Conservation (phyloP, 1,140 invertebrate genomes). For the Drosophila prosaltans region DNA sequence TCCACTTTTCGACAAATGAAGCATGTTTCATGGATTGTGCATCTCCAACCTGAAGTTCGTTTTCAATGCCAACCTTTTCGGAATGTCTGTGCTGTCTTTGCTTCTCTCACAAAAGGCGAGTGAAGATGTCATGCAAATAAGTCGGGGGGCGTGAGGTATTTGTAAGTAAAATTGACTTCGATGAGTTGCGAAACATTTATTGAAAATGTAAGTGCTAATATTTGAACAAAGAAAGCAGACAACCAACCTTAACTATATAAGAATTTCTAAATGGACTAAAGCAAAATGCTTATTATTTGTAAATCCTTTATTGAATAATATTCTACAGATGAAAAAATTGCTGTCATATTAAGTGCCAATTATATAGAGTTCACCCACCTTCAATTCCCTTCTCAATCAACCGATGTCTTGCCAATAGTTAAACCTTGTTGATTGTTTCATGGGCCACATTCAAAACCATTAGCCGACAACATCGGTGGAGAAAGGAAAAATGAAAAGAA, state of each 20-base stretch:
- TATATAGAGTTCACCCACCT: not conserved
- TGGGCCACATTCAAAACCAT: slow-evolving; percentile 52
- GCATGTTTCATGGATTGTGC: slow-evolving; percentile 57
- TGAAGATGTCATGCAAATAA: slow-evolving; percentile 64
- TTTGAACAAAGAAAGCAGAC: slow-evolving; percentile 53
- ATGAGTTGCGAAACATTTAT: slow-evolving; percentile 64
- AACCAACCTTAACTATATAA: slow-evolving; percentile 64
- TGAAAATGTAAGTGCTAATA: slow-evolving; percentile 77
- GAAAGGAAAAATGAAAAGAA: slow-evolving; percentile 40
- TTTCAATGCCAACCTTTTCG: slow-evolving; percentile 56
- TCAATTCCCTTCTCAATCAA: not conserved
- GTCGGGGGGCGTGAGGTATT: not conserved
- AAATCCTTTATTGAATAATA: not conserved
- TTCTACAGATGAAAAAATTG: slow-evolving; percentile 17
- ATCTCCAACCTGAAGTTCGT: slow-evolving; percentile 33
- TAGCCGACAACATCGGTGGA: slow-evolving; percentile 46
- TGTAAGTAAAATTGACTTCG: slow-evolving; percentile 37
- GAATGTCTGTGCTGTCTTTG: slow-evolving; percentile 19
- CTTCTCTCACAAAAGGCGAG: slow-evolving; percentile 21
- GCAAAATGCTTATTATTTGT: not conserved
- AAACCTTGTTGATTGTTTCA: slow-evolving; percentile 19
- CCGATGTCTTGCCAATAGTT: not conserved
- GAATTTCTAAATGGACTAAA: slow-evolving; percentile 37
- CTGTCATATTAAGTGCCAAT: slow-evolving; percentile 12
- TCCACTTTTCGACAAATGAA: slow-evolving; percentile 53